Conservation (phyloP, 2,888 invertebrate genomes). For the Teleogryllus oceanicus region DNA sequence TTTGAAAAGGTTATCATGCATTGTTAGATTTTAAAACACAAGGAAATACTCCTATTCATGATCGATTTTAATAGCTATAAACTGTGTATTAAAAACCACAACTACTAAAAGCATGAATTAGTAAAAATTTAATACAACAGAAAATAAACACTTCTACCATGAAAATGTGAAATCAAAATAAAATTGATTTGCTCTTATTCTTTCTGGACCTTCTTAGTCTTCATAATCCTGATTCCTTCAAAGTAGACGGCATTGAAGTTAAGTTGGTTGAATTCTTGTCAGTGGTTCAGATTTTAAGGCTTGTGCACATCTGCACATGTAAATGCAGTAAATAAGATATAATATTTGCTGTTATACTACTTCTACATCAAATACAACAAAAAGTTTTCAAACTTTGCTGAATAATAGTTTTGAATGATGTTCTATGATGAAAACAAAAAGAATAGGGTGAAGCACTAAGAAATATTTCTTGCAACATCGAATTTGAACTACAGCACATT, state of each 20-base stretch:
- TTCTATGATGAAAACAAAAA: too few relatives aligned
- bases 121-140: background rate
- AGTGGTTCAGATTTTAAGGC: background rate
- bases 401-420: too few relatives aligned
- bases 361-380: too few relatives aligned
- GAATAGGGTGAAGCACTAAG: too few relatives aligned
- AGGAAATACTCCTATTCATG: too few relatives aligned
- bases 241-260: background rate
- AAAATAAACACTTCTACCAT: conserved; percentile 2
- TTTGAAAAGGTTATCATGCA: too few relatives aligned
- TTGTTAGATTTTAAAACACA: too few relatives aligned
- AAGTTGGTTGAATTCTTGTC: background rate
- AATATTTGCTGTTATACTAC: too few relatives aligned
- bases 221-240: background rate
- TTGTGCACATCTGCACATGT: background rate
- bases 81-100: background rate
- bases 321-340: background rate
- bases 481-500: too few relatives aligned
- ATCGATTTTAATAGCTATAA: background rate
- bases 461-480: too few relatives aligned
- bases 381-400: too few relatives aligned
- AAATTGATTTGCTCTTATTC: background rate
- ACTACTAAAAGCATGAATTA: background rate
- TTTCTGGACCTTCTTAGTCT: background rate
- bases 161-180: background rate